A percentile compares a stretch with the other conserved stretches of the same genome.
These are phyloP conservation scores for Callipepla squamata DNA, from an alignment of 2,113 vertebrate genomes.

Conservation along the genomic window DNA sequence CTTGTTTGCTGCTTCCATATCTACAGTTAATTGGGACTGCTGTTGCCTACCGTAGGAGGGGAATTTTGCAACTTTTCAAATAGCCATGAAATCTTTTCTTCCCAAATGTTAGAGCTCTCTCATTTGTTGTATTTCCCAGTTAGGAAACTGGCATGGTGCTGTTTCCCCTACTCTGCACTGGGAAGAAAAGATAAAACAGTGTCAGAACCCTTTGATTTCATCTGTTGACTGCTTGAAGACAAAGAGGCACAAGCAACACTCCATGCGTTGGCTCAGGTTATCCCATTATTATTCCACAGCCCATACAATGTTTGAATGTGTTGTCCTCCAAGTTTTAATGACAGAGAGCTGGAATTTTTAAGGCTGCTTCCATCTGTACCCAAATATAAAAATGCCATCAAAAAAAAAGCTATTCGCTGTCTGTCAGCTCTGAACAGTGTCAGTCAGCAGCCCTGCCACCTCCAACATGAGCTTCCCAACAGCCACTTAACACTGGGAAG, in stretches of 20 bases:
- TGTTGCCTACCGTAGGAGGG: background rate
- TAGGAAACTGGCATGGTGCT: background rate
- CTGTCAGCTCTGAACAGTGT: background rate
- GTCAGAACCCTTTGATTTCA: background rate
- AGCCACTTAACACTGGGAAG: background rate
- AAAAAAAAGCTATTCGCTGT: conserved; percentile 49
- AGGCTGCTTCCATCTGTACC: conserved; percentile 39
- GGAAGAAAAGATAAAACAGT: background rate
- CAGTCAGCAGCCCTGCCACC: background rate
- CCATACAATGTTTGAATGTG: background rate
- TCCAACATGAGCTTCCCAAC: background rate
- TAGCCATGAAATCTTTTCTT: background rate
- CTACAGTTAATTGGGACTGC: background rate
- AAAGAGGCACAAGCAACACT: background rate
- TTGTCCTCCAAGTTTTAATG: conserved; percentile 33
- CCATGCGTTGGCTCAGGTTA: accelerated
- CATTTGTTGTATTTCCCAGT: background rate
- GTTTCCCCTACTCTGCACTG: background rate
- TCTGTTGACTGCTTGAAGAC: background rate
- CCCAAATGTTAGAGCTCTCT: background rate
- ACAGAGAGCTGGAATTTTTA: background rate
- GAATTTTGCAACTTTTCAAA: background rate
- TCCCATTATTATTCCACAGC: background rate
- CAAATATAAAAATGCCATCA: conserved; percentile 20
- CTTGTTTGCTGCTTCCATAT: background rate